Evolutionary conservation across 1,140 invertebrate genomes (phyloP).

Genomic region (Scylla paramamosain): DNA sequence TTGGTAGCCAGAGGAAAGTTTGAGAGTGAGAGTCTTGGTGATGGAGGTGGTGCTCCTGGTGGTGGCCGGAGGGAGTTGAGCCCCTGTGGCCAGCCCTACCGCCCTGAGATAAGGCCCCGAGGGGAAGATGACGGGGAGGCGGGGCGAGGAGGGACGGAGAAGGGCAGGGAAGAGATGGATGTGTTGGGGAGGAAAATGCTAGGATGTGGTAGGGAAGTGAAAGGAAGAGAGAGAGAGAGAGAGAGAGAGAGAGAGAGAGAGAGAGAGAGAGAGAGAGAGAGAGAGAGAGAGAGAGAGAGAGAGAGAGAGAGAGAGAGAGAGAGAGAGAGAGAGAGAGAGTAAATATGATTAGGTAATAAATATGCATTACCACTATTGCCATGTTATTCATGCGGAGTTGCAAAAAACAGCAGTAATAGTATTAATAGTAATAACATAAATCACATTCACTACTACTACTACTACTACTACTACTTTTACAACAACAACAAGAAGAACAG

Average conservation of each 20-base stretch:
- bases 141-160: background rate
- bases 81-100: background rate
- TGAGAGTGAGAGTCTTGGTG: slow-evolving; percentile 4
- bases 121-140: background rate
- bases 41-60: background rate
- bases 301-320: background rate
- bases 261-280: background rate
- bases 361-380: no score
- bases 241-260: background rate
- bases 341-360: no score
- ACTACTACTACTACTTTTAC: no score
- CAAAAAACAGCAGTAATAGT: no score
- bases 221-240: background rate
- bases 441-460: no score
- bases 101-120: background rate
- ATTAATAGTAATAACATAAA: no score
- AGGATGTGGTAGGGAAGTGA: background rate
- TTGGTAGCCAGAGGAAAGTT: background rate
- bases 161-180: background rate
- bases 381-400: no score
- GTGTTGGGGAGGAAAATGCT: background rate
- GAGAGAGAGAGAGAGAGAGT: background rate
- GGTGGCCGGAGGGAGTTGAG: background rate
- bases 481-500: no score
- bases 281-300: background rate